Base-by-base conservation (phyloP, 1,140 invertebrate species). In the Drosophila kanapiae region DNA sequence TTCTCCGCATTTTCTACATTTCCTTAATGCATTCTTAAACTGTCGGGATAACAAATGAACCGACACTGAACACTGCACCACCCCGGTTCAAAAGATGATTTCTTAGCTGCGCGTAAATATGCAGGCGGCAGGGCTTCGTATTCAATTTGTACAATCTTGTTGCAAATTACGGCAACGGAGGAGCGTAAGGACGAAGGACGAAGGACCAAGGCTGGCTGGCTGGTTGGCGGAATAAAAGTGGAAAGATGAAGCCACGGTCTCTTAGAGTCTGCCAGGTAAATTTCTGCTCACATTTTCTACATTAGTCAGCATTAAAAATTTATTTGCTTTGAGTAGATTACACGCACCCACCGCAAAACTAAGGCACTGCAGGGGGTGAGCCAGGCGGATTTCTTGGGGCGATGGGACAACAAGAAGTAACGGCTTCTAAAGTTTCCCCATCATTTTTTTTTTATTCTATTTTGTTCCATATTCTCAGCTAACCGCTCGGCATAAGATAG, bases 311-410 rank as follows among this genome's bases (percentile, higher is more conserved):
- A 87, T 87, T 87, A 87, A 88, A 84, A 84, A 87, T 87, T 84
- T 90, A 87, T 88, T 88, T 90, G 85, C 84, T 80, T 84, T 87
- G 85, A 80, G 84, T 87, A 87, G 84, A 87, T 87, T 87, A 88
- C 84, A 78, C 64, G 81, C 77, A 67, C 75, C 83, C 68, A 58
- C 54, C 74, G 49, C 74, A 75, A 49, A 47, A 61, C 40, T 53
- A 56, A 10, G 42, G 16, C 35, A 35, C 29, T 60, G 2, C 27
- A 33, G 42, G 33, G 9, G 33, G 29, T 23, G 23, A 23, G 18
- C 53, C 53, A 13, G 13, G 5, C 35, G 53, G 35, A 63, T 63
- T 58, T 63, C 11, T 9, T 14, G 33, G 42, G 45, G 43, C 14
- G 51, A 31, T 38, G 40, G 43, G 40, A 38, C 48, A 78, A 82